phyloP scores from a whole-genome alignment of 2,888 invertebrate species.

The Eumacrocentrus americanus region DNA sequence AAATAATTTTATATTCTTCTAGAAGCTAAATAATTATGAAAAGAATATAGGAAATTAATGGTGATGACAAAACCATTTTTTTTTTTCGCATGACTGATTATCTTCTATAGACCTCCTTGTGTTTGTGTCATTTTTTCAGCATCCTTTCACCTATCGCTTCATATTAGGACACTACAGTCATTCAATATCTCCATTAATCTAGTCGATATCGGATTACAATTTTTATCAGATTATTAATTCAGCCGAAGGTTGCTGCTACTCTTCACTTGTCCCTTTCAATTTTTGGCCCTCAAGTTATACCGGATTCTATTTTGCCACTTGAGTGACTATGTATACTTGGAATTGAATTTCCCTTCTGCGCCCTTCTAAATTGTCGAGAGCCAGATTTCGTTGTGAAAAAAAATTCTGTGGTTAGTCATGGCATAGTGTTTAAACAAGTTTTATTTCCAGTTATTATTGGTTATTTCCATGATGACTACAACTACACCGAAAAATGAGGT shows the following conservation, averaged over 20 bases:
- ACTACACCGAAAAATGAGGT: too few species aligned
- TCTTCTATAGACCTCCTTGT: background rate
- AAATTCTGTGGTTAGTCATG: background rate
- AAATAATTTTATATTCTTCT: too few species aligned
- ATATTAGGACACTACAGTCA: slow-evolving; percentile 50
- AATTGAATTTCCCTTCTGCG: too few species aligned
- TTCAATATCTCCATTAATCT: slow-evolving; percentile 52
- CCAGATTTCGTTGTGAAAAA: background rate
- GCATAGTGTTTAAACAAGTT: background rate
- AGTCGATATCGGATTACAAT: slow-evolving; percentile 47
- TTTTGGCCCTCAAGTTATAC: background rate
- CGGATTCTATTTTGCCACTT: slow-evolving; percentile 18
- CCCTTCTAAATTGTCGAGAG: slow-evolving; percentile 2
- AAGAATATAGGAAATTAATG: too few species aligned
- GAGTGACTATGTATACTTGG: background rate
- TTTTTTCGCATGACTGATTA: background rate
- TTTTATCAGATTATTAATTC: slow-evolving; percentile 15
- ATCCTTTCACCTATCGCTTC: slow-evolving; percentile 49
- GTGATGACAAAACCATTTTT: too few species aligned
- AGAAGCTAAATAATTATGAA: too few species aligned
- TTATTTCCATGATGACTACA: too few species aligned
- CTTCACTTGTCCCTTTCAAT: background rate
- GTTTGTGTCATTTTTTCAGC: slow-evolving; percentile 4
- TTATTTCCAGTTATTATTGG: too few species aligned
- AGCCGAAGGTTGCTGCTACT: background rate